Evolutionary conservation across 2,113 vertebrate species (phyloP), one percentile per base, ranked within the genome.

Genomic region (Albula glossodonta): DNA sequence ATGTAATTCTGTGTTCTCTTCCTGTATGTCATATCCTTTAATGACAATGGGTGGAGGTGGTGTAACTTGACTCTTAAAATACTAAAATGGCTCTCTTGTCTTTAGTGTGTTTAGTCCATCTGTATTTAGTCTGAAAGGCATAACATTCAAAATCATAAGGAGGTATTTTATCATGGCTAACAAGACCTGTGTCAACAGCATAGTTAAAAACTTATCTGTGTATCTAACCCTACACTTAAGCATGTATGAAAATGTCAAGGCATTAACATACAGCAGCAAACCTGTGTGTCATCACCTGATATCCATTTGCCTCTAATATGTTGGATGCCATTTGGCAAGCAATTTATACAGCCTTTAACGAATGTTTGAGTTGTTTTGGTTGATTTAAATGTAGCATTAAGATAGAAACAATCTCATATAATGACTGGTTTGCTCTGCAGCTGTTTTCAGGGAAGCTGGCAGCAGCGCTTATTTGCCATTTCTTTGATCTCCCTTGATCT

Each of bases 401-500:
- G 17, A 70, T 70, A 17, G 63, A 7, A 22, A 6, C 19, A 4
- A 2, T 25, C 25, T 74, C n/a, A 9, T 74, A 70, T 2, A 13
- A 74, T 31, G n/a, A n/a, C 63, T n/a, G 70, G 5, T 74, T 74
- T 74, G 70, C 70, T 2, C 70, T 9, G 70, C 31, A n/a, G 70
- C 70, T 74, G 8, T 19, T 22, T 2, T 31, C 9, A 4, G 1
- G 70, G 63, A 1, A 31, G 17, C 10, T 31, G 70, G 70, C 22
- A 12, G 50, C 51, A 52, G 51, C 78, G n/a, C 66, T 83, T 78
- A 81, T 51, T 84, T 63, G 15, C 51, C 22, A 41, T 51, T 2
- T 49, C 81, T 91, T 88, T 92, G 88, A 92, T 92, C 87, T 85
- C 49, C 25, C 84, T 41, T 82, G 70, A 83, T 83, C 57, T 81